phyloP scores from a whole-genome alignment of 2,888 invertebrate species.

The Alcis repandata region DNA sequence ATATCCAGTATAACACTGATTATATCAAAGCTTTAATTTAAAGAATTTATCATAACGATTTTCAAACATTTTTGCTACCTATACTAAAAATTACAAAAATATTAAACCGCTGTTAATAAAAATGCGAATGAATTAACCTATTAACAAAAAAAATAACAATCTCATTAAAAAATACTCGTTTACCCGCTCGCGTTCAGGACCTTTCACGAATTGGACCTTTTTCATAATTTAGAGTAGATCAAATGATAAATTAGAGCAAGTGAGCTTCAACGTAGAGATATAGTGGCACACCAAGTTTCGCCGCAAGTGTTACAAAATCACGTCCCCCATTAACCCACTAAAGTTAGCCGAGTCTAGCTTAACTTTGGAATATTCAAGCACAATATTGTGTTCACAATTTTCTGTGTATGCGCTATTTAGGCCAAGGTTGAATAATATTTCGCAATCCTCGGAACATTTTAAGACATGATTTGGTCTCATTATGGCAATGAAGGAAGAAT shows the following conservation, averaged over 20 bases:
- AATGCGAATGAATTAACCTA: no score
- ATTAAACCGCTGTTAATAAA: no score
- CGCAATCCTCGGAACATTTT: not conserved
- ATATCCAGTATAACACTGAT: no score
- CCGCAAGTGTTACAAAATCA: constrained; percentile 17
- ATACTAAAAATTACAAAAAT: no score
- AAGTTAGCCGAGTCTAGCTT: constrained; percentile 9
- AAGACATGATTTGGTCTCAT: constrained; percentile 26
- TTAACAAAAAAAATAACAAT: no score
- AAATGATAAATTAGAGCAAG: not conserved
- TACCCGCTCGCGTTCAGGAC: no score
- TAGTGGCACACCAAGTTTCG: constrained; percentile 3
- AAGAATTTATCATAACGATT: no score
- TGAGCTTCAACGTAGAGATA: not conserved
- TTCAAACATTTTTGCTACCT: no score
- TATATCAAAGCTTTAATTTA: no score
- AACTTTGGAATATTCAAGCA: constrained; percentile 27
- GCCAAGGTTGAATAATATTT: constrained; percentile 11
- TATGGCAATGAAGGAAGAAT: constrained; percentile 20
- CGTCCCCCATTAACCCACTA: constrained; percentile 21
- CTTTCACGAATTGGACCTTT: no score
- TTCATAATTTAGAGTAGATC: no score
- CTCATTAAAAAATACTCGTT: no score
- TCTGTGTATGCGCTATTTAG: constrained; percentile 15
- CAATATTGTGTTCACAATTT: constrained; percentile 18